These are phyloP conservation scores for Vannuccia rotundouncinata DNA, from an alignment of 2,888 invertebrate species.

Conservation along the genomic window DNA sequence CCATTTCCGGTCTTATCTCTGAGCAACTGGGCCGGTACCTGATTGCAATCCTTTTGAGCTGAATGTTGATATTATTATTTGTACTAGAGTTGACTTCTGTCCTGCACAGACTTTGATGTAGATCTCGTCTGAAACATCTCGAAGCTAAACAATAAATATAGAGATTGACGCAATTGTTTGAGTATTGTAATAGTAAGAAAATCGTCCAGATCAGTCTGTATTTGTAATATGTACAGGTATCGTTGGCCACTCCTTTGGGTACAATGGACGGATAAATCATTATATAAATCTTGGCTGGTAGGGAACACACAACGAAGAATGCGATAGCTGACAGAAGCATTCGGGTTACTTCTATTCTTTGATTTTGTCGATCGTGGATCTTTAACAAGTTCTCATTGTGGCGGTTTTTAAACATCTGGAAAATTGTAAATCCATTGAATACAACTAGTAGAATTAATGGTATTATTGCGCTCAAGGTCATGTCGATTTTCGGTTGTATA, in stretches of 20 bases:
- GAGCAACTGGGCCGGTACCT: too few relatives aligned
- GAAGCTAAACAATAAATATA: conserved; percentile 27
- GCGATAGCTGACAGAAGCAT: conserved; percentile 8
- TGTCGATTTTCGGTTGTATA: not conserved
- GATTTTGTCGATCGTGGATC: not conserved
- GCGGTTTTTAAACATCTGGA: not conserved
- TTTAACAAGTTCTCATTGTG: too few relatives aligned
- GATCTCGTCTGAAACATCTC: not conserved
- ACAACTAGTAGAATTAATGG: not conserved
- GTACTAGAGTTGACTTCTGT: too few relatives aligned
- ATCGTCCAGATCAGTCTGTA: not conserved
- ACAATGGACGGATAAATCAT: not conserved
- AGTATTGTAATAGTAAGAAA: conserved; percentile 20
- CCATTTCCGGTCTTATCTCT: too few relatives aligned
- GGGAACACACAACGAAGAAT: conserved; percentile 1
- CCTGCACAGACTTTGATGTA: too few relatives aligned
- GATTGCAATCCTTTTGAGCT: too few relatives aligned
- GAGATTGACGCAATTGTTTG: conserved; percentile 18
- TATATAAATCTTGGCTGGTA: conserved; percentile 21
- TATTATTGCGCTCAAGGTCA: not conserved
- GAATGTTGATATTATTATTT: too few relatives aligned
- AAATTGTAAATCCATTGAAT: not conserved
- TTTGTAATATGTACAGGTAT: not conserved
- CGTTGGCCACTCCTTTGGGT: not conserved
- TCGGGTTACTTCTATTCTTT: not conserved